Conservation (phyloP, 2,888 invertebrate genomes). For the Cryptocephalus moraei region DNA sequence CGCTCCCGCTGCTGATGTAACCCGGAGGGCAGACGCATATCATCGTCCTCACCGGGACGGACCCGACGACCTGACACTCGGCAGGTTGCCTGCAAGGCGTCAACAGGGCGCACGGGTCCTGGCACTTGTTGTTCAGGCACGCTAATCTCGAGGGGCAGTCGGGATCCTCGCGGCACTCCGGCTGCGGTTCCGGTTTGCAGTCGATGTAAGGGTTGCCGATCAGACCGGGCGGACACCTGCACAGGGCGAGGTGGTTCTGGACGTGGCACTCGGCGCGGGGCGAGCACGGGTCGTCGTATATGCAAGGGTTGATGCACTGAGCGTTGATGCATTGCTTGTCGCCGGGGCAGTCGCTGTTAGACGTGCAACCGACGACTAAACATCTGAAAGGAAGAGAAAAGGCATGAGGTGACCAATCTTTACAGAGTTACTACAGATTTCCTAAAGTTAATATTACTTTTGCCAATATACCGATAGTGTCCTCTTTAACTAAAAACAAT, state of each 20-base stretch:
- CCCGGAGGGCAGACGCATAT: slow-evolving; percentile 84
- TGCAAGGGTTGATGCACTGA: slow-evolving; percentile 77
- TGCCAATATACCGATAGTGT: too few relatives aligned
- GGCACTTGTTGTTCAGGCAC: slow-evolving; percentile 72
- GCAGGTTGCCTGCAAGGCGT: slow-evolving; percentile 74
- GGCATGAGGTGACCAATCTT: too few relatives aligned
- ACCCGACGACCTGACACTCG: slow-evolving; percentile 69
- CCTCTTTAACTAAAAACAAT: too few relatives aligned
- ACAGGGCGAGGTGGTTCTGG: slow-evolving; percentile 74
- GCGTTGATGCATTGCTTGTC: slow-evolving; percentile 78
- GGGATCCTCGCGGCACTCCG: slow-evolving; percentile 69
- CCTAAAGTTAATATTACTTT: too few relatives aligned
- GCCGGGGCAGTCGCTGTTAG: slow-evolving; percentile 78
- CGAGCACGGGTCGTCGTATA: slow-evolving; percentile 67
- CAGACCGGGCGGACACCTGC: slow-evolving; percentile 69
- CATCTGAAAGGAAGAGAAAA: slow-evolving; percentile 42
- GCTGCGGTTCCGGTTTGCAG: slow-evolving; percentile 61
- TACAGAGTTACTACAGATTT: too few relatives aligned
- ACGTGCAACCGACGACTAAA: slow-evolving; percentile 70
- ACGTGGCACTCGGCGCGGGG: slow-evolving; percentile 69
- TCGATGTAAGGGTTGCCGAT: slow-evolving; percentile 74
- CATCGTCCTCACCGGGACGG: slow-evolving; percentile 79
- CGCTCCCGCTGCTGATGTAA: slow-evolving; percentile 73
- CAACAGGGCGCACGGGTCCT: slow-evolving; percentile 68
- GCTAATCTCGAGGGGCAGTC: slow-evolving; percentile 74